These are phyloP conservation scores for Phymanthus crucifer DNA, from an alignment of 92 coral and sea anemone genomes.

Conservation along the genomic window DNA sequence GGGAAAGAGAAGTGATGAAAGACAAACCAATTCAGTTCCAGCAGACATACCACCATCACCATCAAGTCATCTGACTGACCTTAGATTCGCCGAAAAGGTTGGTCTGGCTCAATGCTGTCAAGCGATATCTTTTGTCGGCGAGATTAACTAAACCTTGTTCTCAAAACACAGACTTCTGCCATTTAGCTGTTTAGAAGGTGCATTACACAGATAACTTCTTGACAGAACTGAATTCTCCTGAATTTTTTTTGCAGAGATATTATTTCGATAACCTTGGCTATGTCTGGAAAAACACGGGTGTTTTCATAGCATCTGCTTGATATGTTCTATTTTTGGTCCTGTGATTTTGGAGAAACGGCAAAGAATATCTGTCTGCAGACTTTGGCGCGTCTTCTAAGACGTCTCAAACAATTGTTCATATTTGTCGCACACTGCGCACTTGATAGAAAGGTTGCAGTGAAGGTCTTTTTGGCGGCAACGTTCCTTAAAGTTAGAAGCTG, in stretches of 20 bases:
- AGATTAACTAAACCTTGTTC: background rate
- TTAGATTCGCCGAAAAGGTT: background rate
- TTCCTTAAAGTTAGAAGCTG: too few species aligned
- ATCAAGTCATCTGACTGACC: background rate
- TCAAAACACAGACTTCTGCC: background rate
- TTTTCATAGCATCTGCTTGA: background rate
- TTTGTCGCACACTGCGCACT: too few species aligned
- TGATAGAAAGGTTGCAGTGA: too few species aligned
- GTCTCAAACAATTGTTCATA: too few species aligned
- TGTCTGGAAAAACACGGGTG: background rate
- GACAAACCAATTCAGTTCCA: background rate
- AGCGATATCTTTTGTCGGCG: background rate
- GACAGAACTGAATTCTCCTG: background rate
- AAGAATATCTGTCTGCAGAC: too few species aligned
- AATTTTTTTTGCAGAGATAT: background rate
- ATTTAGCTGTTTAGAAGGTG: too few species aligned
- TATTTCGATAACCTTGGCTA: background rate
- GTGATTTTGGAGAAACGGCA: too few species aligned
- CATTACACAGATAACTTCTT: background rate
- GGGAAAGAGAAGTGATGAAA: too few species aligned
- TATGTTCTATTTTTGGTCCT: too few species aligned
- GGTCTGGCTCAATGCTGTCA: background rate
- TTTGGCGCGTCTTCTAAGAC: too few species aligned
- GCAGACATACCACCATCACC: background rate
- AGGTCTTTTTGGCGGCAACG: too few species aligned